A percentile compares a stretch with the other conserved stretches of the same genome.
Evolutionary conservation across 2,797 vertebrate genomes (phyloP).

Genomic region (Sarcophilus harrisii): DNA sequence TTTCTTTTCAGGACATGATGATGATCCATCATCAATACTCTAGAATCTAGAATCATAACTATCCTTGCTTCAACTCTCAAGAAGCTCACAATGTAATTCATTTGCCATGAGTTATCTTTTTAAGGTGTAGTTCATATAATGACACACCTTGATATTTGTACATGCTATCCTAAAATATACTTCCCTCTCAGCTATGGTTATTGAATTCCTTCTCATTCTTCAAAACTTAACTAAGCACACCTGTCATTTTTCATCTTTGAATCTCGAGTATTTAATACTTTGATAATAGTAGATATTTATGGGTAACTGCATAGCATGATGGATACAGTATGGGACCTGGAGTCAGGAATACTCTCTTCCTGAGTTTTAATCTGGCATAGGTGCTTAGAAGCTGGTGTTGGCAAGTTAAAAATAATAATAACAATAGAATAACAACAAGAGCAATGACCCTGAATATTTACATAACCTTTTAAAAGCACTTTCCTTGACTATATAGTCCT

Average conservation of each 20-base stretch:
- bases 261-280: not conserved
- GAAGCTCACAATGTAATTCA: not conserved
- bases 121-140: not conserved
- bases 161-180: not conserved
- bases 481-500: not conserved
- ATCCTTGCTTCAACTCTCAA: not conserved
- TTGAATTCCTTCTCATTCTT: not conserved
- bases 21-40: not conserved
- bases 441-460: not conserved
- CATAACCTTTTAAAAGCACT: not conserved
- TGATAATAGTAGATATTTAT: not conserved
- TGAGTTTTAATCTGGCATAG: not conserved
- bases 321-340: not conserved
- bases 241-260: not conserved
- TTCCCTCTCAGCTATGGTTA: not conserved
- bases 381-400: not conserved
- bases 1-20: not conserved
- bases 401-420: not conserved
- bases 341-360: not conserved
- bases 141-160: not conserved
- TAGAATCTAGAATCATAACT: not conserved
- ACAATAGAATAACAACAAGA: not conserved
- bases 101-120: not conserved
- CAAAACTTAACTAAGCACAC: not conserved
- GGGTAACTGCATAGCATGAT: not conserved